Conservation (phyloP, 1,140 invertebrate species). For the Drosophila willistoni region DNA sequence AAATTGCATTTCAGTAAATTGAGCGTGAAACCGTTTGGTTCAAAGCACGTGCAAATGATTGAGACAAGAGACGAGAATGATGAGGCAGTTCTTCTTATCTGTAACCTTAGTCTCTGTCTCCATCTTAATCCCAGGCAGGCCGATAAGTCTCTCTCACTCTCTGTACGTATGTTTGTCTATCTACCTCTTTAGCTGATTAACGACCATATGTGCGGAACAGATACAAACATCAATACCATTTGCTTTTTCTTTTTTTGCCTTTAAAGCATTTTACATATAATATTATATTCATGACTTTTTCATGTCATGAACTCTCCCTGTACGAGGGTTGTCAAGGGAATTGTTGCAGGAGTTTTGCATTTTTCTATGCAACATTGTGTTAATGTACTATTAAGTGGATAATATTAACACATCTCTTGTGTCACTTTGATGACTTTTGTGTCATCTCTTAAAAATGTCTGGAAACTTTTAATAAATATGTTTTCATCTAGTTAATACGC, state of each 20-base stretch:
- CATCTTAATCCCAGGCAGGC: not conserved
- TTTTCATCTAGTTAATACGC: not conserved
- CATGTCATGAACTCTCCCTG: conserved; percentile 55
- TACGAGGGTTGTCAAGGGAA: conserved; percentile 35
- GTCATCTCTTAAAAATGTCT: not conserved
- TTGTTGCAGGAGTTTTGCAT: not conserved
- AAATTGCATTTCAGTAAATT: conserved; percentile 67
- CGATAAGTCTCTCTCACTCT: conserved; percentile 17
- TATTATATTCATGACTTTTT: conserved; percentile 62
- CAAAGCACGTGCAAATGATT: conserved; percentile 74
- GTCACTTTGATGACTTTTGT: too few species aligned
- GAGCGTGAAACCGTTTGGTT: conserved; percentile 62
- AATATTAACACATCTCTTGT: not conserved
- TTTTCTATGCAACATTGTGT: not conserved
- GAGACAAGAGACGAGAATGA: conserved; percentile 25
- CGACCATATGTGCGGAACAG: conserved; percentile 27
- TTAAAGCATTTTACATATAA: conserved; percentile 38
- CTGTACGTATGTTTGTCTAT: too few species aligned
- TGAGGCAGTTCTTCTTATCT: conserved; percentile 6
- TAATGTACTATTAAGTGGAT: not conserved
- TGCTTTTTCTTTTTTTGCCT: not conserved
- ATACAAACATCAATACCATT: not conserved
- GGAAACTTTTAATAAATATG: not conserved
- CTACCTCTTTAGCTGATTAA: conserved; percentile 20
- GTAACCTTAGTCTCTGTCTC: not conserved